phyloP scores from a whole-genome alignment of 2,113 vertebrate genomes.

The Ailuropoda melanoleuca region DNA sequence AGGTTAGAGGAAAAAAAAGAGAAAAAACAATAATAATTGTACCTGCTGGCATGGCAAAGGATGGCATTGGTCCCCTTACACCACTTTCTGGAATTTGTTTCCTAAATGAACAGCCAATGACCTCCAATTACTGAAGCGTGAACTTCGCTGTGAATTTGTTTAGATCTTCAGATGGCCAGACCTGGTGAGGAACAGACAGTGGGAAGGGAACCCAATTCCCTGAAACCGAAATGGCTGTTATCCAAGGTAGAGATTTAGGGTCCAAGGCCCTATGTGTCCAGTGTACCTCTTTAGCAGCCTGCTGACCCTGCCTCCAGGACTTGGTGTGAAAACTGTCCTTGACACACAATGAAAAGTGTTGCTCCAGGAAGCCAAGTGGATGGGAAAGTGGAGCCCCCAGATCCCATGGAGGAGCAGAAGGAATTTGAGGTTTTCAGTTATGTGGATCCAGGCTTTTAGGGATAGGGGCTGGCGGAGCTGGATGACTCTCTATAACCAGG shows the following conservation, averaged over 20 bases:
- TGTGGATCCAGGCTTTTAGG: too few species aligned
- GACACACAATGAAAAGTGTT: neutral
- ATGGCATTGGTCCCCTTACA: neutral
- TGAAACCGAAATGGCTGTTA: neutral
- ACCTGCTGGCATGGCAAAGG: neutral
- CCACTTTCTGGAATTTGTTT: neutral
- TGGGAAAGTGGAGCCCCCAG: fast-evolving
- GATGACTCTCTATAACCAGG: neutral
- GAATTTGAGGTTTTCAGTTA: neutral
- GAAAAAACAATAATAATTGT: neutral
- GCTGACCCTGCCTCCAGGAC: neutral
- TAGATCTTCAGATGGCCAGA: neutral
- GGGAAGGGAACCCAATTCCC: neutral
- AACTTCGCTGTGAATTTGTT: neutral
- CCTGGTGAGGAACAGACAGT: neutral
- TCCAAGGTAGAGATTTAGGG: too few species aligned
- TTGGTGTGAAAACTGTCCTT: neutral
- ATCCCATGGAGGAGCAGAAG: neutral
- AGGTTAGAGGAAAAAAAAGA: neutral
- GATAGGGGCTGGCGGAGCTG: neutral
- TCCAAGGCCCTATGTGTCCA: neutral
- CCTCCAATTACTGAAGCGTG: neutral
- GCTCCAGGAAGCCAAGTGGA: neutral
- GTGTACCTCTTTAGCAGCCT: neutral
- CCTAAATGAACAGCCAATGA: neutral